These are phyloP conservation scores for Phasianus colchicus DNA, from an alignment of 2,113 vertebrate species.

Conservation along the genomic window DNA sequence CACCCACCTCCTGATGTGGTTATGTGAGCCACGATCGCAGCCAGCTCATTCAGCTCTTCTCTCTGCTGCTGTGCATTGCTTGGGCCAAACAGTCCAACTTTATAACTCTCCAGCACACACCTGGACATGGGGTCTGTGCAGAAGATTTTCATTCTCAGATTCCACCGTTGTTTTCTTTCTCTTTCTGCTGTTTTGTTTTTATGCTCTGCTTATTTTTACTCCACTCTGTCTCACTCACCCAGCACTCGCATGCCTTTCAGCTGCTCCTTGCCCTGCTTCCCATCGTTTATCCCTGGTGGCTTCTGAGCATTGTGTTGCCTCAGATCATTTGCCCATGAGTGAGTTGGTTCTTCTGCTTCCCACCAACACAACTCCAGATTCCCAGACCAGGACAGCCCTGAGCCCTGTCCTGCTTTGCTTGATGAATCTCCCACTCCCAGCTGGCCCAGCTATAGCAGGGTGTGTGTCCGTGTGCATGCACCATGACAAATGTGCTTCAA, in stretches of 20 bases:
- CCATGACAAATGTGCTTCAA: background rate
- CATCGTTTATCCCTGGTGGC: background rate
- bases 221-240: rapidly evolving
- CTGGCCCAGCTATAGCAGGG: background rate
- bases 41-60: background rate
- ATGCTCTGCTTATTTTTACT: background rate
- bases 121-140: background rate
- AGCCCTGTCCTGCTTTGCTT: background rate
- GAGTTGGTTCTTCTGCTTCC: background rate
- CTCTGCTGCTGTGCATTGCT: background rate
- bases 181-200: background rate
- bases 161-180: background rate
- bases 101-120: background rate
- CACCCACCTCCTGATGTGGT: background rate
- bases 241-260: background rate
- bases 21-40: background rate
- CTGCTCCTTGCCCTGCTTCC: background rate
- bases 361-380: rapidly evolving
- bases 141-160: background rate
- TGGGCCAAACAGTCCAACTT: background rate
- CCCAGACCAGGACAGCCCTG: background rate
- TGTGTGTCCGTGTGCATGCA: rapidly evolving
- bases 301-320: background rate
- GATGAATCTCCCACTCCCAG: background rate
- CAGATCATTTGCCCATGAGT: background rate